Conservation (phyloP, 2,797 vertebrate genomes). For the Erethizon dorsatum region DNA sequence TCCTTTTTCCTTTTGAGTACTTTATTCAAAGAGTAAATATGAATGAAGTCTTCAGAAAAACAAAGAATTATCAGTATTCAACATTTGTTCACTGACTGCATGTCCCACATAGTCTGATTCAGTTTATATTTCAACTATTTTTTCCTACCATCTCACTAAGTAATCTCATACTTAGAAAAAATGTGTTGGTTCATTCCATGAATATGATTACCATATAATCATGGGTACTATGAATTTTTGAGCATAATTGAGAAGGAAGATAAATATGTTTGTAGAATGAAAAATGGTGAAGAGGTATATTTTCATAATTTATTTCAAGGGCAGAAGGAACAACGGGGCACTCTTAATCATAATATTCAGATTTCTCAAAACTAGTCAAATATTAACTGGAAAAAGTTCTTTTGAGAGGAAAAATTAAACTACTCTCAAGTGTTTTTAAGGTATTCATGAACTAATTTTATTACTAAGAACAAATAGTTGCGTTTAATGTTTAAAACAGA, state of each 20-base stretch:
- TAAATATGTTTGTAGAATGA: slow-evolving; percentile 61
- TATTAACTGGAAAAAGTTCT: slow-evolving; percentile 62
- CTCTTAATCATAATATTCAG: slow-evolving; percentile 61
- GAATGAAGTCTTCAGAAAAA: slow-evolving; percentile 20
- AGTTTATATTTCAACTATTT: slow-evolving; percentile 44
- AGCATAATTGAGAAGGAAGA: slow-evolving; percentile 39
- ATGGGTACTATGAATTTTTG: slow-evolving; percentile 46
- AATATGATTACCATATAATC: slow-evolving; percentile 18
- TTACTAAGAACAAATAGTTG: slow-evolving; percentile 74
- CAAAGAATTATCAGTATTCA: background rate
- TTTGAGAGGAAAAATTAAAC: slow-evolving; percentile 68
- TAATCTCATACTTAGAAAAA: slow-evolving; percentile 40
- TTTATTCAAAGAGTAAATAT: slow-evolving; percentile 19
- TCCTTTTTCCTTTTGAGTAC: background rate
- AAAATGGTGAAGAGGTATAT: slow-evolving; percentile 41
- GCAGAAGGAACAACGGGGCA: slow-evolving; percentile 50
- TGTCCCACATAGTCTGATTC: background rate
- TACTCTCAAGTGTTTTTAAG: slow-evolving; percentile 55
- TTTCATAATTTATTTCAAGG: slow-evolving; percentile 72
- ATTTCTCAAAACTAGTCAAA: slow-evolving; percentile 53
- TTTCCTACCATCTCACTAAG: background rate
- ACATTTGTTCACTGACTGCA: background rate
- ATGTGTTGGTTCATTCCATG: background rate
- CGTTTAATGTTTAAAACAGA: slow-evolving; percentile 77
- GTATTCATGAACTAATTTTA: slow-evolving; percentile 64